Evolutionary conservation across 1,140 invertebrate species (phyloP).

Genomic region (Solenopsis invicta): DNA sequence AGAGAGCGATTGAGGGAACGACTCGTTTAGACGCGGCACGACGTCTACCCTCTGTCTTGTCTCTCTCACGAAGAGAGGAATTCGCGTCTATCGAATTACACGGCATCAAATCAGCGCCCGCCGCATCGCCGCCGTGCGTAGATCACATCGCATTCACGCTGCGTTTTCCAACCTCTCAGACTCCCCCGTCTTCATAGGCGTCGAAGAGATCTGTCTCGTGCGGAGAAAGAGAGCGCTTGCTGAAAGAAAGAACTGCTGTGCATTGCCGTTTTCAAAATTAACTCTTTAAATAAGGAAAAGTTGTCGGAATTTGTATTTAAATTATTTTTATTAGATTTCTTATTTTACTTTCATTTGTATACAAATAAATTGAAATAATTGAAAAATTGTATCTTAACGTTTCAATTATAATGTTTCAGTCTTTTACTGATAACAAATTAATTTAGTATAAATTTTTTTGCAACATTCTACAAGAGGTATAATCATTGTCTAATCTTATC

Average conservation of each 20-base stretch:
- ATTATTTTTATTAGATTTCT: no score
- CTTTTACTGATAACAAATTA: no score
- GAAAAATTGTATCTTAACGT: no score
- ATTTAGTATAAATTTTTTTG: no score
- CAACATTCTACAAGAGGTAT: no score
- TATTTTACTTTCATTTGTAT: no score
- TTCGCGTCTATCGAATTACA: slow-evolving; percentile 59
- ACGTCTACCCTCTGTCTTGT: slow-evolving; percentile 13
- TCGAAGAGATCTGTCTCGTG: not conserved
- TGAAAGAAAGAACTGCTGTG: slow-evolving; percentile 19
- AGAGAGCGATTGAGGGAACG: slow-evolving; percentile 49
- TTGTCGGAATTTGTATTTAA: no score
- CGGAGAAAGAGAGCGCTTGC: not conserved
- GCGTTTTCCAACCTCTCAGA: not conserved
- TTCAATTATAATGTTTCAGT: no score
- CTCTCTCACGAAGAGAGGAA: not conserved
- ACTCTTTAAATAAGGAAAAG: not conserved
- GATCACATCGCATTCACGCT: slow-evolving; percentile 23
- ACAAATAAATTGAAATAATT: no score
- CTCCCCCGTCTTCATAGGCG: not conserved
- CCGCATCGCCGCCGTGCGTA: slow-evolving; percentile 5
- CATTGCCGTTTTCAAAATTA: not conserved
- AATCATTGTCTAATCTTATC: no score
- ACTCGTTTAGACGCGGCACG: slow-evolving; percentile 42
- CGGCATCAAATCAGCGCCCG: slow-evolving; percentile 55